These are phyloP conservation scores for Trichopria drosophilae DNA, from an alignment of 2,888 invertebrate species.

Conservation along the genomic window DNA sequence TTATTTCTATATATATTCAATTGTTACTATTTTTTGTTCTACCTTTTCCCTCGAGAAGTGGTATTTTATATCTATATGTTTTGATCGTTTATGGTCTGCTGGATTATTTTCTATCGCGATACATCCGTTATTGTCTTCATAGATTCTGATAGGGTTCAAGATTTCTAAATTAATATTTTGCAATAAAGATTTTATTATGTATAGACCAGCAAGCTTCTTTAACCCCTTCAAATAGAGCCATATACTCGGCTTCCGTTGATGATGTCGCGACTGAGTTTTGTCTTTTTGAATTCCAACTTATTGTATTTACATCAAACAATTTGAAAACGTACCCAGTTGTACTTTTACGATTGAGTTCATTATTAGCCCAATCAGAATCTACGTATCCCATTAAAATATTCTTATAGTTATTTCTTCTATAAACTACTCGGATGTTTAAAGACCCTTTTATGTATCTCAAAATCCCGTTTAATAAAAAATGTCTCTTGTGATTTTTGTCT, in stretches of 20 bases:
- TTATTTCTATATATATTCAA: background rate
- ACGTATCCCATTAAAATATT: conserved; percentile 4
- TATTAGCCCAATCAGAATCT: conserved; percentile 6
- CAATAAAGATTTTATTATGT: conserved; percentile 7
- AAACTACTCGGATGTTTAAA: background rate
- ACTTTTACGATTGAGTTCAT: conserved; percentile 3
- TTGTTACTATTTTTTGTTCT: conserved; percentile 7
- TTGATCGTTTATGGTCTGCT: conserved; percentile 7
- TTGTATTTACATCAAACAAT: conserved; percentile 8
- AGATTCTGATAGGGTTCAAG: conserved; percentile 1
- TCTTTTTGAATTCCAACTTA: conserved; percentile 7
- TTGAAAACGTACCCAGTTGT: conserved; percentile 8
- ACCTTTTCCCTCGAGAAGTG: conserved; percentile 2
- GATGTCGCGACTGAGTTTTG: conserved; percentile 11
- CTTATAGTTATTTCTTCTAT: conserved; percentile 1
- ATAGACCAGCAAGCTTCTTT: background rate
- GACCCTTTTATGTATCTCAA: conserved; percentile 8
- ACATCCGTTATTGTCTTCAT: conserved; percentile 10
- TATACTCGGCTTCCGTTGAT: conserved; percentile 10
- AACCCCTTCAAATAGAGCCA: conserved; percentile 6
- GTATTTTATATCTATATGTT: conserved; percentile 10
- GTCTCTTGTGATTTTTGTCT: too few species aligned
- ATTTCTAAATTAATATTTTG: conserved; percentile 6
- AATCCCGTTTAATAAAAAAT: conserved; percentile 1
- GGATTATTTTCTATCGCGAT: conserved; percentile 7